phyloP scores from a whole-genome alignment of 2,888 invertebrate genomes.

The Tridacna gigas region DNA sequence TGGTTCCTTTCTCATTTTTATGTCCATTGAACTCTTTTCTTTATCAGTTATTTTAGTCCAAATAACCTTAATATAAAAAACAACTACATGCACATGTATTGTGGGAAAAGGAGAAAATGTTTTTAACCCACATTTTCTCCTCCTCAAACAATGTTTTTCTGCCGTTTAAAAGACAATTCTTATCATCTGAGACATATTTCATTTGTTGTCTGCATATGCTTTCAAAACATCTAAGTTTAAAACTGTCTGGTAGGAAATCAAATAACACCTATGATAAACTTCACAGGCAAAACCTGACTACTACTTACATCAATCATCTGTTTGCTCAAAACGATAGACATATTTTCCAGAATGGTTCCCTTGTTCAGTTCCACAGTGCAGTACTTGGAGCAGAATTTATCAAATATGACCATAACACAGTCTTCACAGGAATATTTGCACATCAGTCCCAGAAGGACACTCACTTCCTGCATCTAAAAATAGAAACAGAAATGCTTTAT shows the following conservation, averaged over 20 bases:
- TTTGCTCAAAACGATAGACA: conserved; percentile 73
- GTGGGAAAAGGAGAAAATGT: too few species aligned
- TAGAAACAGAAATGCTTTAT: conserved; percentile 8
- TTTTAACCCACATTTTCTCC: too few species aligned
- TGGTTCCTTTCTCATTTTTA: too few species aligned
- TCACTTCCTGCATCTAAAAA: conserved; percentile 82
- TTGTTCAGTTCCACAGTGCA: conserved; percentile 79
- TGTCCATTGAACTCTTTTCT: too few species aligned
- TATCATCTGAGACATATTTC: too few species aligned
- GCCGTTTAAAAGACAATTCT: too few species aligned
- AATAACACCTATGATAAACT: neutral
- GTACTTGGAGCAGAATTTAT: conserved; percentile 81
- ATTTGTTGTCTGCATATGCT: neutral
- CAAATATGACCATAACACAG: conserved; percentile 80
- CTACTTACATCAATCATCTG: conserved; percentile 31
- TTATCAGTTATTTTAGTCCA: too few species aligned
- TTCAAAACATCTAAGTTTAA: neutral
- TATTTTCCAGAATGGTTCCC: conserved; percentile 85
- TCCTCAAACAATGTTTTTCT: too few species aligned
- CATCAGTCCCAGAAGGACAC: conserved; percentile 85
- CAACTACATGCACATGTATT: too few species aligned
- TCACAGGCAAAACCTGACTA: neutral
- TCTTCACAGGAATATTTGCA: conserved; percentile 85
- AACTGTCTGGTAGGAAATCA: neutral
- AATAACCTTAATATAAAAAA: too few species aligned